phyloP scores from a whole-genome alignment of 2,113 vertebrate genomes.

The Neodontobutis hainanensis region DNA sequence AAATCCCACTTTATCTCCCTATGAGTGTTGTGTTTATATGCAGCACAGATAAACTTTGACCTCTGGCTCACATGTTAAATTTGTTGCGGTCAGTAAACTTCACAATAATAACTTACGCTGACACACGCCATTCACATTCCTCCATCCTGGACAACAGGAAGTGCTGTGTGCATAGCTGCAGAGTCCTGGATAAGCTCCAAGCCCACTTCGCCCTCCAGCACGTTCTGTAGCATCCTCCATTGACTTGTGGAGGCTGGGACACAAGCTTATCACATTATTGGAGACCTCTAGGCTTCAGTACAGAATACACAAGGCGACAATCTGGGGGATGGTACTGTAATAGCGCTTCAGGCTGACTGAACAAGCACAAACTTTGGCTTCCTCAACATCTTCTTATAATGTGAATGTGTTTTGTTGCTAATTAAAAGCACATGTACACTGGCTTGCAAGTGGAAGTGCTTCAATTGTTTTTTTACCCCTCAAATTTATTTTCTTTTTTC shows the following conservation, averaged over 20 bases:
- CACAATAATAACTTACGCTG: slow-evolving; percentile 63
- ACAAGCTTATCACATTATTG: slow-evolving; percentile 44
- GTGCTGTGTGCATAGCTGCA: slow-evolving; percentile 52
- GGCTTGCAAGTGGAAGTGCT: background rate
- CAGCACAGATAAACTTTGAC: slow-evolving; percentile 32
- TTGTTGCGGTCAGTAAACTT: slow-evolving; percentile 5
- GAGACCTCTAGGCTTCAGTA: slow-evolving; percentile 1
- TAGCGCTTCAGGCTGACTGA: background rate
- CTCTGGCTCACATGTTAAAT: slow-evolving; percentile 14
- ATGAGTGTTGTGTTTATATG: slow-evolving; percentile 13
- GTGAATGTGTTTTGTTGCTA: too few species aligned
- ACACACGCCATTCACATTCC: slow-evolving; percentile 65
- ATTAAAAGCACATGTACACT: slow-evolving; percentile 14
- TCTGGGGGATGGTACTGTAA: background rate
- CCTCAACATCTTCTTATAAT: background rate
- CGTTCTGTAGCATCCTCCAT: slow-evolving; percentile 14
- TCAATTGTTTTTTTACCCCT: too few species aligned
- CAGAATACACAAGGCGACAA: background rate
- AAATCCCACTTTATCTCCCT: background rate
- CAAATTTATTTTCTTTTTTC: too few species aligned
- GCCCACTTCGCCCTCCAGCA: slow-evolving; percentile 4
- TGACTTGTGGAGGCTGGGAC: slow-evolving; percentile 44
- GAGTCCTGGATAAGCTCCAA: slow-evolving; percentile 32
- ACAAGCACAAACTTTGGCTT: too few species aligned
- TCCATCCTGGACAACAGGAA: slow-evolving; percentile 76